phyloP scores from a whole-genome alignment of 2,888 invertebrate genomes.

The Cyclophora albipunctata region DNA sequence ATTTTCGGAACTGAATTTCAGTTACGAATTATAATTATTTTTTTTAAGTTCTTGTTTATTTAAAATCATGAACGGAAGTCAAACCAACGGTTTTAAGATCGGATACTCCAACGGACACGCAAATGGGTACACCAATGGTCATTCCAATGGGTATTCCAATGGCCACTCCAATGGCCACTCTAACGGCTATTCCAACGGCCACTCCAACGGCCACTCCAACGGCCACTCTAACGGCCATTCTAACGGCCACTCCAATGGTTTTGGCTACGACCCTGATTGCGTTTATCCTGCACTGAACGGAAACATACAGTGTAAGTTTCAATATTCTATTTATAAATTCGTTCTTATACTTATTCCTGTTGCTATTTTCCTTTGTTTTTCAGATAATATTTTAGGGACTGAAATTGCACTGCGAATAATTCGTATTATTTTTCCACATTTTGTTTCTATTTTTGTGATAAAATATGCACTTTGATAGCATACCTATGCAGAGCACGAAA shows the following conservation, averaged over 20 bases:
- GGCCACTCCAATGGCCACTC: constrained; percentile 2
- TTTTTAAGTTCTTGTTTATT: not conserved
- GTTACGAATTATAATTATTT: not conserved
- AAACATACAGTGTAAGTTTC: no score
- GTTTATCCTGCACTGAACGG: no score
- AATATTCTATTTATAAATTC: no score
- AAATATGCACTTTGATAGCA: no score
- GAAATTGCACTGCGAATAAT: no score
- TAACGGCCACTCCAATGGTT: constrained; percentile 3
- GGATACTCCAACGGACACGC: constrained; percentile 2
- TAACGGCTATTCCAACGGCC: constrained; percentile 3
- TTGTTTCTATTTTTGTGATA: no score
- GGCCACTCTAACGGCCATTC: not conserved
- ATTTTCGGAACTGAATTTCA: not conserved
- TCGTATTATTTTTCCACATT: no score
- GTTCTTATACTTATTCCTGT: no score
- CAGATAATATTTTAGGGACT: no score
- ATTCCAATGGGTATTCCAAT: not conserved
- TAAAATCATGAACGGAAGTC: constrained; percentile 9
- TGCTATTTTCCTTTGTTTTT: no score
- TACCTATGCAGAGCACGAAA: no score
- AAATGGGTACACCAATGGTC: constrained; percentile 5
- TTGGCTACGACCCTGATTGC: constrained; percentile 2
- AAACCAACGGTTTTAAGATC: constrained; percentile 2
- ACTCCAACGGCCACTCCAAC: constrained; percentile 3